A percentile compares a stretch with the other conserved stretches of the same genome.
These are phyloP conservation scores for Oeneis ivallda DNA, from an alignment of 2,888 invertebrate species.

Conservation along the genomic window DNA sequence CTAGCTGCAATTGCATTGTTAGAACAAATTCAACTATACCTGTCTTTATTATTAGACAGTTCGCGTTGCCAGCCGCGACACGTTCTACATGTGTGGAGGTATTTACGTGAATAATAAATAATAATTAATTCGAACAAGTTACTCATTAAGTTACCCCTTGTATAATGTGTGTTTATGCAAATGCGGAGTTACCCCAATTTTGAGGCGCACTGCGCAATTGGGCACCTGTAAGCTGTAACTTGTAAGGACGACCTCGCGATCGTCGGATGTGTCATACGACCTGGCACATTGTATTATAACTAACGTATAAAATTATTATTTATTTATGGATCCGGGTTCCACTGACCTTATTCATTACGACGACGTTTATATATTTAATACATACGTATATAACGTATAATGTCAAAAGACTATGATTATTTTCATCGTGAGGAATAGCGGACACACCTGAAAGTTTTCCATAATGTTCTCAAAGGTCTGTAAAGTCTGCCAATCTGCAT, in stretches of 20 bases:
- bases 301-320: constrained; percentile 41
- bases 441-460: too few species aligned
- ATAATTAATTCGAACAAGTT: constrained; percentile 38
- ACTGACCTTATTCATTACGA: constrained; percentile 55
- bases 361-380: constrained; percentile 23
- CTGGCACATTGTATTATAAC: constrained; percentile 46
- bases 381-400: too few species aligned
- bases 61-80: constrained; percentile 18
- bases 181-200: constrained; percentile 45
- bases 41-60: constrained; percentile 18
- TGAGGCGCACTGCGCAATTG: constrained; percentile 59
- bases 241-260: constrained; percentile 52
- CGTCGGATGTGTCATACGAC: constrained; percentile 46
- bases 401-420: neutral
- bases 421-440: too few species aligned
- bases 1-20: constrained; percentile 28
- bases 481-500: too few species aligned
- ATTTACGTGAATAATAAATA: constrained; percentile 28
- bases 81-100: constrained; percentile 18
- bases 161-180: constrained; percentile 41
- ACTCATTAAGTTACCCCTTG: constrained; percentile 43
- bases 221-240: constrained; percentile 57
- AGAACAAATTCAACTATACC: constrained; percentile 25
- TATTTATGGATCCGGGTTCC: constrained; percentile 59
- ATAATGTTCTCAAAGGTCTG: too few species aligned